A percentile compares a stretch with the other conserved stretches of the same genome.
Conservation (phyloP, 1,140 invertebrate genomes). For the Hylyphantes graminicola region DNA sequence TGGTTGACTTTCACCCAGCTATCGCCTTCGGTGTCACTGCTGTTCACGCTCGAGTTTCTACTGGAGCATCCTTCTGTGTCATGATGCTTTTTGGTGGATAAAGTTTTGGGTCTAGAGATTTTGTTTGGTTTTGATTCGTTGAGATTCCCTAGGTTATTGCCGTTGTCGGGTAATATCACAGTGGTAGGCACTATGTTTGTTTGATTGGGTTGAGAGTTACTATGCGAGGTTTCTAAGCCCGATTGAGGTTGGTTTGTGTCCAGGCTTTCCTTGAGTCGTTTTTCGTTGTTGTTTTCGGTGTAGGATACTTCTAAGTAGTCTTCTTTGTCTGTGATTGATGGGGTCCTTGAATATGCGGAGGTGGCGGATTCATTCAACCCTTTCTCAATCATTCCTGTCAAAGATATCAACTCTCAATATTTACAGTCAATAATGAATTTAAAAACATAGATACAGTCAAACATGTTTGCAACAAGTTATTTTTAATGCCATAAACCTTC, state of each 20-base stretch:
- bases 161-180: conserved; percentile 26
- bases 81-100: conserved; percentile 25
- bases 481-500: too few species aligned
- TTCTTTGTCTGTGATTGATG: conserved; percentile 38
- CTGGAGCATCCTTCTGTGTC: conserved; percentile 45
- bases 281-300: conserved; percentile 52
- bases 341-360: conserved; percentile 17
- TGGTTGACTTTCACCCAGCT: conserved; percentile 58
- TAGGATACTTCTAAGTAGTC: conserved; percentile 52
- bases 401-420: background rate
- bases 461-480: too few species aligned
- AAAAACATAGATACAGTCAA: too few species aligned
- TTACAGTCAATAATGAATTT: background rate
- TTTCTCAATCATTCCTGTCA: conserved; percentile 76
- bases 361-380: conserved; percentile 70
- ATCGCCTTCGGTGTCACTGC: conserved; percentile 52
- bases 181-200: background rate
- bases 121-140: conserved; percentile 31
- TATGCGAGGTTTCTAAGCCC: background rate
- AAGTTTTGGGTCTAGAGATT: conserved; percentile 31
- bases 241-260: background rate
- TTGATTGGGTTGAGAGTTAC: background rate
- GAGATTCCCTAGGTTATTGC: conserved; percentile 12
- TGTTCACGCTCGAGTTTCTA: conserved; percentile 46
- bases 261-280: background rate